These are phyloP conservation scores for Ficedula albicollis DNA, from an alignment of 2,797 vertebrate species.

Conservation along the genomic window DNA sequence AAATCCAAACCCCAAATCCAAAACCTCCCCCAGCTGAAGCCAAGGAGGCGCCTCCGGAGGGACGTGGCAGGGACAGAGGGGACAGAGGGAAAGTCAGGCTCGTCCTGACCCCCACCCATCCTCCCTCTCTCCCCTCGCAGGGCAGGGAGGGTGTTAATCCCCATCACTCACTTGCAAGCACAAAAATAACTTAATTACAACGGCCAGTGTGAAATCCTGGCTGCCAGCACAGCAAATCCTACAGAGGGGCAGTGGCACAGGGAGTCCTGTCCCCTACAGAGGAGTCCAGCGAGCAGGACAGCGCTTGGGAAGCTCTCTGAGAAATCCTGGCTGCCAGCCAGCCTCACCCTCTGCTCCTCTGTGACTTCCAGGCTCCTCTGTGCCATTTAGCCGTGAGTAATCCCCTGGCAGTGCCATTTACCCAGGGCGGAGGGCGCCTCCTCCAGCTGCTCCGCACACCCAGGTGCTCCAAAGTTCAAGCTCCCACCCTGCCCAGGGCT, in stretches of 20 bases:
- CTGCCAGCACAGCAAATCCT: not conserved
- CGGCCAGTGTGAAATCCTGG: not conserved
- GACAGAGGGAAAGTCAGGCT: not conserved
- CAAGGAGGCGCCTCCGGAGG: not conserved
- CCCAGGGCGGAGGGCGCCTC: not conserved
- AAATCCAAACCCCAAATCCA: not conserved
- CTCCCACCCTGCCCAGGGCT: not conserved
- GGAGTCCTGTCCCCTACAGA: not conserved
- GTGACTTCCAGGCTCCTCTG: not conserved
- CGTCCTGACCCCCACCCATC: not conserved
- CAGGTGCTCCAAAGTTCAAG: constrained; percentile 28
- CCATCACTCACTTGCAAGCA: not conserved
- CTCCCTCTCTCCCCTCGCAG: not conserved
- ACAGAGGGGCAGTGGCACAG: not conserved
- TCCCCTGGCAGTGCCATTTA: not conserved
- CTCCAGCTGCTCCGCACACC: not conserved
- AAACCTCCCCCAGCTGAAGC: not conserved
- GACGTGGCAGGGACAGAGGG: not conserved
- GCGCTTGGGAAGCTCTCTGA: not conserved
- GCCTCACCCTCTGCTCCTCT: not conserved
- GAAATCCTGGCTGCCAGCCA: not conserved
- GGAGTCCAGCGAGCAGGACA: not conserved
- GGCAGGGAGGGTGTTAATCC: not conserved
- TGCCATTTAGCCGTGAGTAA: not conserved
- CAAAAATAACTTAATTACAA: not conserved